These are phyloP conservation scores for Lepisosteus oculatus DNA, from an alignment of 2,113 vertebrate species.

Conservation along the genomic window DNA sequence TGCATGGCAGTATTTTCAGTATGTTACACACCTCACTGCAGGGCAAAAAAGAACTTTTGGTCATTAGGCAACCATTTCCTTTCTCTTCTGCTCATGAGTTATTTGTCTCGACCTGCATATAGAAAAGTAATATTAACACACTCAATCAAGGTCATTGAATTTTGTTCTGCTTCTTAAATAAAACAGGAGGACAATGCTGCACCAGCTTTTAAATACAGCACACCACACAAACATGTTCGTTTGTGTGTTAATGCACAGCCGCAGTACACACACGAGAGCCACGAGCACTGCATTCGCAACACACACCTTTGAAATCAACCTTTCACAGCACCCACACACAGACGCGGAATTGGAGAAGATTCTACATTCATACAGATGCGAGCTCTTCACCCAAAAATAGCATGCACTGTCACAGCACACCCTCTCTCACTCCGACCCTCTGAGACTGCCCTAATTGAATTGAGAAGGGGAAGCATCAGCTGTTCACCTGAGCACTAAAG, in stretches of 20 bases:
- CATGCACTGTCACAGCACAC: constrained; percentile 1
- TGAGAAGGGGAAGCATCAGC: constrained; percentile 48
- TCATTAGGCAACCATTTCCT: too few relatives aligned
- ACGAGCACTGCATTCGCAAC: not conserved
- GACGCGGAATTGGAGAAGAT: not conserved
- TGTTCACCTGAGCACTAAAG: constrained; percentile 52
- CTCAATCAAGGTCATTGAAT: too few relatives aligned
- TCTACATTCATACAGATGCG: constrained; percentile 2
- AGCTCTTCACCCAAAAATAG: not conserved
- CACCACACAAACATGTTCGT: too few relatives aligned
- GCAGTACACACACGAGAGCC: not conserved
- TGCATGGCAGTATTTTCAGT: too few relatives aligned
- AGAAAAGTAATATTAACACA: too few relatives aligned
- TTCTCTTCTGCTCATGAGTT: too few relatives aligned
- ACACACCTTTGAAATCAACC: not conserved
- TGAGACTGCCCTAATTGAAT: constrained; percentile 45
- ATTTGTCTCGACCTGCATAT: too few relatives aligned
- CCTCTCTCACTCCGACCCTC: constrained; percentile 20
- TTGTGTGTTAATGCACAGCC: not conserved
- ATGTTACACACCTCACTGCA: too few relatives aligned
- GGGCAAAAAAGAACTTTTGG: too few relatives aligned
- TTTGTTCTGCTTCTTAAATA: too few relatives aligned
- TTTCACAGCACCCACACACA: not conserved
- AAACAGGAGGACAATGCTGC: too few relatives aligned
- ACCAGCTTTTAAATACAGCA: too few relatives aligned